Evolutionary conservation across 2,888 invertebrate species (phyloP), one percentile per base, ranked within the genome.

Genomic region (Stenurella melanura): DNA sequence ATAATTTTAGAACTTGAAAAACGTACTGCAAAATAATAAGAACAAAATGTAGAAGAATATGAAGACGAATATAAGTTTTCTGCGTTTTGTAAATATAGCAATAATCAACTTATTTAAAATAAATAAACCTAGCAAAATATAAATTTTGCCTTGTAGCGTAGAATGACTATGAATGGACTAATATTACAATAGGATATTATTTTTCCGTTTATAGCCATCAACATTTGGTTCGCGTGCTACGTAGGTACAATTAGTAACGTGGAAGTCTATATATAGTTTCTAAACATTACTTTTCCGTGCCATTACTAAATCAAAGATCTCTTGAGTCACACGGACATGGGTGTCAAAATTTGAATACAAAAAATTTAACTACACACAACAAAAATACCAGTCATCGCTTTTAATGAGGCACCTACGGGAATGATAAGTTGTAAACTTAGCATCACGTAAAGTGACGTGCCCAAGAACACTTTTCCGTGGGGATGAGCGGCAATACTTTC

Each of bases 251-350:
- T 10, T 63, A 63, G 17, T 63, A 17, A 34, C 34, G n/a, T 34
- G 30, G 61, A 63, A 63, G 61, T 63, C 61, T 63, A 63, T 63
- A 63, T 63, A 34, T 34, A 63, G 61, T 63, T 63, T 10, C 17
- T 34, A 63, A 63, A 34, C 18, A 17, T 9, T 17, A 18, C n/a
- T 69, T 57, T 69, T 57, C 18, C 38, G 19, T 38, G 42, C 50
- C 34, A 69, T 69, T 69, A 69, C 54, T 69, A 58, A 69, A 26
- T 69, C 57, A 18, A 58, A 54, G 12, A 30, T 56, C 10, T 12
- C 21, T 34, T 69, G 34, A 69, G 19, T 69, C 69, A 69, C 7
- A 30, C 58, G 34, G 57, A 26, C 58, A 58, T 69, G 69, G 30
- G 42, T 56, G 67, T 54, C 56, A 11, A 54, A 26, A 68, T 54